Conservation (phyloP, 2,888 invertebrate species). For the Cheilosia urbana region DNA sequence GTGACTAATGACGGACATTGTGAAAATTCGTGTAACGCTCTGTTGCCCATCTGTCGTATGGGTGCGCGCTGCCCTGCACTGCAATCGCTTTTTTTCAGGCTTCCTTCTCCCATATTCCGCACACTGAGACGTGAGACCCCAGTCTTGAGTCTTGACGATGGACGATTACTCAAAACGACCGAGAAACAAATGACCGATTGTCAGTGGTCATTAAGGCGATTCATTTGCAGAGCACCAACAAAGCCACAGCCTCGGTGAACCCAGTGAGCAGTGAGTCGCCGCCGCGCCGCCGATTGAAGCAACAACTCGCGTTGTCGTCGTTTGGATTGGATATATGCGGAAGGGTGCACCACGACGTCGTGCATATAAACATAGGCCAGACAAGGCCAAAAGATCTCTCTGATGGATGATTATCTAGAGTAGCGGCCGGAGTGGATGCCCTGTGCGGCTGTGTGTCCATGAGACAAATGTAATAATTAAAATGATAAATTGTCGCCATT, state of each 20-base stretch:
- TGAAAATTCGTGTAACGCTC: constrained; percentile 73
- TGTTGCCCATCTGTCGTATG: constrained; percentile 71
- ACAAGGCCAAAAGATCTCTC: constrained; percentile 68
- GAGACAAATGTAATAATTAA: constrained; percentile 75
- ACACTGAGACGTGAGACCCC: constrained; percentile 1
- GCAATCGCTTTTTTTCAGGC: constrained; percentile 43
- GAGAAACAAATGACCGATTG: constrained; percentile 74
- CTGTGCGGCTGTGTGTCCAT: constrained; percentile 26
- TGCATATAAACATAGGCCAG: constrained; percentile 33
- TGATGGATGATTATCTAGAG: constrained; percentile 74
- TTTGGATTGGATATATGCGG: constrained; percentile 49
- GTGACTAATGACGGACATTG: constrained; percentile 76
- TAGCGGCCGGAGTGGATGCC: constrained; percentile 56
- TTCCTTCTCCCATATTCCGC: constrained; percentile 40
- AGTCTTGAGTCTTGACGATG: constrained; percentile 60
- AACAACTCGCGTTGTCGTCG: constrained; percentile 44
- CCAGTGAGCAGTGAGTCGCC: constrained; percentile 32
- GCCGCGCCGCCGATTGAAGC: constrained; percentile 45
- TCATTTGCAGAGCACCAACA: constrained; percentile 73
- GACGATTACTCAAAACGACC: constrained; percentile 74
- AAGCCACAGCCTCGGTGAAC: constrained; percentile 70
- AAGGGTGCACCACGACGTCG: constrained; percentile 61
- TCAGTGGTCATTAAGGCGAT: constrained; percentile 75
- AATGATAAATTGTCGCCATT: constrained; percentile 72
- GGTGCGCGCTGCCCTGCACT: constrained; percentile 43